Evolutionary conservation across 2,797 vertebrate genomes (phyloP).

Genomic region (Galagoides demidoff): DNA sequence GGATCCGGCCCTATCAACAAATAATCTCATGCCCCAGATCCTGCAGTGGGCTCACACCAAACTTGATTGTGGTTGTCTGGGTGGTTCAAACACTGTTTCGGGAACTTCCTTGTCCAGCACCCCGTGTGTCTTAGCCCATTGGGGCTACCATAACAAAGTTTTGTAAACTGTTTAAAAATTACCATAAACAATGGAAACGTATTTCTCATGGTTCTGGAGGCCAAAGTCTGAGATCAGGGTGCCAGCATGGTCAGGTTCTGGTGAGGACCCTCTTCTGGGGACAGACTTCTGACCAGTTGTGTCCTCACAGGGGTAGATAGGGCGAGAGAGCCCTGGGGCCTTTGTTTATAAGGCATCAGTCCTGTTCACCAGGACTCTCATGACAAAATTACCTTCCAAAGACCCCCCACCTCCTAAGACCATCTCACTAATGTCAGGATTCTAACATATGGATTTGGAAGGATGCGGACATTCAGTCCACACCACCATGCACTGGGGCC

Average conservation of each 20-base stretch:
- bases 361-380: background rate
- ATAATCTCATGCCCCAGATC: background rate
- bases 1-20: background rate
- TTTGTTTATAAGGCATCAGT: background rate
- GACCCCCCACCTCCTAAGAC: background rate
- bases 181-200: background rate
- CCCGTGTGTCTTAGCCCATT: too few species aligned
- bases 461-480: accelerated
- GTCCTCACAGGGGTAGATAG: background rate
- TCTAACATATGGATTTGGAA: background rate
- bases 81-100: accelerated
- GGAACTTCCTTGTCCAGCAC: background rate
- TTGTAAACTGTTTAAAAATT: background rate
- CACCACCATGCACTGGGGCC: accelerated
- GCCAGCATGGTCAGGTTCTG: background rate
- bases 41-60: too few species aligned
- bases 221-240: background rate
- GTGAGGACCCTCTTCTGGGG: background rate
- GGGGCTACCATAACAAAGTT: background rate
- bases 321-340: background rate
- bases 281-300: background rate
- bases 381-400: background rate
- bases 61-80: background rate
- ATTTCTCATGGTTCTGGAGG: background rate
- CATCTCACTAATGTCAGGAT: too few species aligned